These are phyloP conservation scores for Neoscelio sp. DNA, from an alignment of 2,888 invertebrate genomes.

Conservation along the genomic window DNA sequence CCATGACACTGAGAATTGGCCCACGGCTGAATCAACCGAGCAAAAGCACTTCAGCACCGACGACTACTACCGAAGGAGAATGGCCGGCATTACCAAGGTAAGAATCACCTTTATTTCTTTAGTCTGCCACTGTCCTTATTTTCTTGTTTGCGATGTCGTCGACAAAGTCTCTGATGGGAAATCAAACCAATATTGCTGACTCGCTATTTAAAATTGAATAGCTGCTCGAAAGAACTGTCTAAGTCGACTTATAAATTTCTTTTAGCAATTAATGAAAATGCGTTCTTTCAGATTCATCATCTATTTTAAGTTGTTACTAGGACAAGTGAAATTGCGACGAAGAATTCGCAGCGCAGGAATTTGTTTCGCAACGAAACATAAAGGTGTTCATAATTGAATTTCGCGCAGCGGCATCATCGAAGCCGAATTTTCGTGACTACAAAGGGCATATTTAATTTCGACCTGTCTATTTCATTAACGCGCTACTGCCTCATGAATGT, in stretches of 20 bases:
- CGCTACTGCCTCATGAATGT: conserved; percentile 12
- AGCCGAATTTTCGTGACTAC: not conserved
- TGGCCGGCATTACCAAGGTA: conserved; percentile 83
- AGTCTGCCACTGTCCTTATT: conserved; percentile 26
- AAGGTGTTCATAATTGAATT: not conserved
- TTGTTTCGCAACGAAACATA: not conserved
- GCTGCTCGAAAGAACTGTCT: not conserved
- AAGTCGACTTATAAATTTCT: not conserved
- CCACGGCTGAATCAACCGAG: conserved; percentile 84
- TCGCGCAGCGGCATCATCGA: not conserved
- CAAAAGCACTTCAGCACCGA: conserved; percentile 83
- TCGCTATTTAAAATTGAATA: not conserved
- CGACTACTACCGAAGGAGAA: conserved; percentile 82
- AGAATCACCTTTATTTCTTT: conserved; percentile 32
- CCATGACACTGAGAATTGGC: conserved; percentile 84
- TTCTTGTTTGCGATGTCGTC: conserved; percentile 1
- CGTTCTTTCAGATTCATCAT: too few relatives aligned
- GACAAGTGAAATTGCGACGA: not conserved
- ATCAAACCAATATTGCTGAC: conserved; percentile 7
- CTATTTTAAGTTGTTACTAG: too few relatives aligned
- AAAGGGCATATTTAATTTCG: conserved; percentile 3
- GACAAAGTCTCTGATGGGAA: not conserved
- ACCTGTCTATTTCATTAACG: conserved; percentile 25
- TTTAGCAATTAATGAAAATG: too few relatives aligned
- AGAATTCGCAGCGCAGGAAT: not conserved